Percentiles rank a stretch among this genome's conserved stretches.
Conservation (phyloP, 2,797 vertebrate species). For the Falco cherrug region DNA sequence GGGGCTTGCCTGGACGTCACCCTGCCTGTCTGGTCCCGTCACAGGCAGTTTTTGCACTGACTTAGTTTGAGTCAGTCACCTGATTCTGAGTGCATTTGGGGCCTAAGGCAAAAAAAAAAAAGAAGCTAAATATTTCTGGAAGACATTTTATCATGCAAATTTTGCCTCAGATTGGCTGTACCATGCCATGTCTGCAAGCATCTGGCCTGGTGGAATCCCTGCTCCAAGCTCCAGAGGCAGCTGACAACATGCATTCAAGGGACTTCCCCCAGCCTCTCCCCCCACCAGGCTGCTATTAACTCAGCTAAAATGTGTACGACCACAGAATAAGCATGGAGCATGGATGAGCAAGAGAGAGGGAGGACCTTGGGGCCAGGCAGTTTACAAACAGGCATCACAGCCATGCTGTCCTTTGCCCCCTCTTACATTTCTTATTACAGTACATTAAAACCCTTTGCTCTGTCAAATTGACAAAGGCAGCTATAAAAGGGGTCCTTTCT, state of each 20-base stretch:
- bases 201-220: not conserved
- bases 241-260: conserved; percentile 39
- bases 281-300: conserved; percentile 7
- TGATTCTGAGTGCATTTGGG: not conserved
- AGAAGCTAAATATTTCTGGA: not conserved
- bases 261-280: not conserved
- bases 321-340: not conserved
- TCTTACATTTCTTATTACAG: conserved; percentile 68
- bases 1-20: not conserved
- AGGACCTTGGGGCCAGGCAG: conserved; percentile 34
- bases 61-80: not conserved
- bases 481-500: conserved; percentile 68
- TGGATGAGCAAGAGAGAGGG: conserved; percentile 18
- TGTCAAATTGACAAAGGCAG: conserved; percentile 67
- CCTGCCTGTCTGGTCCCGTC: not conserved
- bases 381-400: conserved; percentile 56
- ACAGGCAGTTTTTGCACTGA: not conserved
- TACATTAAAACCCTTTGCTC: conserved; percentile 73
- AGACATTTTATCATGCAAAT: not conserved
- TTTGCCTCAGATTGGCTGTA: not conserved
- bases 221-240: not conserved
- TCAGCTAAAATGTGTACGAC: not conserved
- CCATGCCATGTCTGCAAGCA: not conserved
- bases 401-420: conserved; percentile 61
- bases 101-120: not conserved